Conservation (phyloP, 2,113 vertebrate genomes). For the Antennarius striatus region DNA sequence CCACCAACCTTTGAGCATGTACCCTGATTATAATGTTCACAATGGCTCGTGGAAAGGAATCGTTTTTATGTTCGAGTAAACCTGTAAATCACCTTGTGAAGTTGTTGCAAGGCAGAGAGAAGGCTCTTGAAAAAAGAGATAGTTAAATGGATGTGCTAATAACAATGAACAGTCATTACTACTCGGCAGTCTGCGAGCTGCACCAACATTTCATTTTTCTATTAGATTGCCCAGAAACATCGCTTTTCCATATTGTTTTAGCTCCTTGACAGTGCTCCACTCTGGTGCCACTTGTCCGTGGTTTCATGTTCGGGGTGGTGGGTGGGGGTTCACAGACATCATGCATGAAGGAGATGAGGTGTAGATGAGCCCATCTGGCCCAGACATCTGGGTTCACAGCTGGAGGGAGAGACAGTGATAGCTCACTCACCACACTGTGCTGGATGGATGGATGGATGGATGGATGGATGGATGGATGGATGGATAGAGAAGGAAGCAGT, state of each 20-base stretch:
- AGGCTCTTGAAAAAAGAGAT: neutral
- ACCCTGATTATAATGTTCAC: slow-evolving; percentile 64
- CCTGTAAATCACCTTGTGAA: slow-evolving; percentile 51
- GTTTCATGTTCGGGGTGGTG: slow-evolving; percentile 40
- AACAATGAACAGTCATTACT: slow-evolving; percentile 13
- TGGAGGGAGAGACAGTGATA: slow-evolving; percentile 73
- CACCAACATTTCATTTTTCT: slow-evolving; percentile 7
- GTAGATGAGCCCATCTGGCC: slow-evolving; percentile 71
- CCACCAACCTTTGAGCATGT: slow-evolving; percentile 60
- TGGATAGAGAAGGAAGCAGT: slow-evolving; percentile 46
- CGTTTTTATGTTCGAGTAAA: slow-evolving; percentile 49
- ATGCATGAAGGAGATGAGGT: slow-evolving; percentile 43
- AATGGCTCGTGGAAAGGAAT: slow-evolving; percentile 52
- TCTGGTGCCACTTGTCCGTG: slow-evolving; percentile 25
- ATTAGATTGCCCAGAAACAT: slow-evolving; percentile 4
- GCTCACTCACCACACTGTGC: slow-evolving; percentile 65
- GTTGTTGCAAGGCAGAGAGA: slow-evolving; percentile 1
- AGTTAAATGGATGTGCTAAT: neutral
- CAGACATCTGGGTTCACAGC: slow-evolving; percentile 74
- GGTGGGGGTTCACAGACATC: slow-evolving; percentile 41
- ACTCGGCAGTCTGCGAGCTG: slow-evolving; percentile 9
- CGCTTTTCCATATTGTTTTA: slow-evolving; percentile 28
- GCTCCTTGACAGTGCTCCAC: slow-evolving; percentile 17
- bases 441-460: slow-evolving; percentile 55
- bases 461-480: slow-evolving; percentile 54